Evolutionary conservation across 2,888 invertebrate genomes (phyloP), one percentile per base, ranked within the genome.

Genomic region (Meandrusa payeni): DNA sequence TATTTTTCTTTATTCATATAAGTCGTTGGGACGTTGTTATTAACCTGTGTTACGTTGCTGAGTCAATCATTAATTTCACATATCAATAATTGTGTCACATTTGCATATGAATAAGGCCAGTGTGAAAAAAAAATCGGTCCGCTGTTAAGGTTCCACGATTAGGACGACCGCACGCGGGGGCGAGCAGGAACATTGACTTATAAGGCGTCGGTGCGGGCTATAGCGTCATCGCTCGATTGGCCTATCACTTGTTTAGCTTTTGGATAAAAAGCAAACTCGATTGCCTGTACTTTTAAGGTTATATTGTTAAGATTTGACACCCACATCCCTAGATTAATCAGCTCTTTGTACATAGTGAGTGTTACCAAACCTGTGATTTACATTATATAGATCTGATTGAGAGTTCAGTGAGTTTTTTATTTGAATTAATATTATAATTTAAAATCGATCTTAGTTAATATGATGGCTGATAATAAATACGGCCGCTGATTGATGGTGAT

Each of bases 181-280:
- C 85, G 86, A 80, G 61, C 79, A 81, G 82, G 82, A 81, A 80
- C 77, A 73, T 69, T 57, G 63, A 66, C 85, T 64, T 83, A 81
- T 81, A 86, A 64, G 86, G 86, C 54, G 59, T 58, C 60, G 67
- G 61, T 59, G 59, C 61, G 64, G 65, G 55, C 50, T 59, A 61
- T 66, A 66, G 61, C 85, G 83, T 87, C 86, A 86, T 75, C 85
- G 70, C 71, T 64, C 62, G 72, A 69, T 72, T 71, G 71, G 69
- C 69, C 60, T 64, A 66, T 64, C 58, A 59, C 57, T 57, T 63
- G 65, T 65, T 72, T 70, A 62, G 69, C 58, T 66, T 73, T 72
- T 64, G 64, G 66, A 69, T 57, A 71, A 69, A 76, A 69, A 70
- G 66, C 61, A 53, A 62, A 66, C 61, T 63, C 66, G 62, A 65